Base-by-base conservation (phyloP, 2,797 vertebrate genomes). In the Sardinella longiceps region DNA sequence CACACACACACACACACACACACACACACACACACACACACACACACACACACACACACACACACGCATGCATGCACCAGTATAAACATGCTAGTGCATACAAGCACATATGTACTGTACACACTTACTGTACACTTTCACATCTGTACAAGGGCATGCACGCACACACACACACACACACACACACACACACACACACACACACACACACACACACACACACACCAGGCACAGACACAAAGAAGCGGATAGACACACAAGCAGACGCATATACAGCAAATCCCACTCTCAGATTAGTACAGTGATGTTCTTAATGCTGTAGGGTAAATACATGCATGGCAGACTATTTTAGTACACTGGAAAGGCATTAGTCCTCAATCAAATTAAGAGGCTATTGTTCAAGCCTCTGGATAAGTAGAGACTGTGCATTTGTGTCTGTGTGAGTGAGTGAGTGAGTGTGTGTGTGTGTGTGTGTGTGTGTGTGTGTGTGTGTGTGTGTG, bases 241-340 rank as follows among this genome's bases (percentile, higher is more conserved):
- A 30, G 11, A 66, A 28, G 14, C 4, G 12, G 3, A 66, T n/a
- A n/a, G 23, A 7, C 28, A 33, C 25, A 45, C 80, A 37, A 10
- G 5, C 20, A 60, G 5, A 70, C 63, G 37, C 11, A 70, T 30
- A 70, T 58, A 77, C 70, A 23, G 70, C 5, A 77, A 77, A 43
- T 23, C 70, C 7, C 70, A 43, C 18, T 20, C 0, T 46, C 25
- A 80, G 84, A 83, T 87, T 82, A 86, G 28, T 28, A 33, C 18
- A 45, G 83, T 82, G 84, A 83, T 82, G 81, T 39, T 58, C 30
- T 84, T 84, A 85, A 82, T 80, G 74, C 43, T 28, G 45, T 28
- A 20, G 39, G 45, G 11, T 45, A 50, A 83, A 87, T 74, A 58
- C 81, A 77, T 25, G 33, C 80, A 37, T 77, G 30, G 2, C 6